These are phyloP conservation scores for Drosophila peninsularis DNA, from an alignment of 2,888 invertebrate genomes.

Conservation along the genomic window DNA sequence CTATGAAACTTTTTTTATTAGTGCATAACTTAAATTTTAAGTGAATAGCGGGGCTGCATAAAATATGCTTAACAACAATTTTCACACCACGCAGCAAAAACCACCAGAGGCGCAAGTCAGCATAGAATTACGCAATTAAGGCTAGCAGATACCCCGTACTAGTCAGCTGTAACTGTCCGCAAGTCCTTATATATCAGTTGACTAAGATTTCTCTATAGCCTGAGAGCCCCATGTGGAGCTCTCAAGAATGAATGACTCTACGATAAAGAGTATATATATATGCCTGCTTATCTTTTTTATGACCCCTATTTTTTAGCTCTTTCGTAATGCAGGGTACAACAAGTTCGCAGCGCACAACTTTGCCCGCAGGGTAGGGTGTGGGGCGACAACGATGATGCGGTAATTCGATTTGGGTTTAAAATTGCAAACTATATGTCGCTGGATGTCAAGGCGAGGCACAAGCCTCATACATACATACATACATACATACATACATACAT, in stretches of 20 bases:
- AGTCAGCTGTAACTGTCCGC: too few relatives aligned
- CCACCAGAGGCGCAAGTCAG: conserved; percentile 1
- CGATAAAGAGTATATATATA: too few relatives aligned
- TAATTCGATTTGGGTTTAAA: conserved; percentile 75
- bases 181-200: too few relatives aligned
- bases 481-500: not conserved
- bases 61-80: conserved; percentile 53
- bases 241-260: too few relatives aligned
- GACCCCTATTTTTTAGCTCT: not conserved
- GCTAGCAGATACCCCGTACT: not conserved
- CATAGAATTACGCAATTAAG: not conserved
- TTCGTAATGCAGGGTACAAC: not conserved
- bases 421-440: conserved; percentile 60
- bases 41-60: conserved; percentile 42
- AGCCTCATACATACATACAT: too few relatives aligned
- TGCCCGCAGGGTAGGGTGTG: not conserved
- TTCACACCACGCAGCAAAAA: conserved; percentile 30
- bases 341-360: conserved; percentile 14
- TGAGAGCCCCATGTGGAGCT: too few relatives aligned
- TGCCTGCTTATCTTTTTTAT: not conserved
- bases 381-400: conserved; percentile 30
- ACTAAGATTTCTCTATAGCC: too few relatives aligned
- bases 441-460: conserved; percentile 41
- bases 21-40: conserved; percentile 29
- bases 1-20: not conserved